Evolutionary conservation across 2,113 vertebrate genomes (phyloP).

Genomic region (Ciconia stormi): DNA sequence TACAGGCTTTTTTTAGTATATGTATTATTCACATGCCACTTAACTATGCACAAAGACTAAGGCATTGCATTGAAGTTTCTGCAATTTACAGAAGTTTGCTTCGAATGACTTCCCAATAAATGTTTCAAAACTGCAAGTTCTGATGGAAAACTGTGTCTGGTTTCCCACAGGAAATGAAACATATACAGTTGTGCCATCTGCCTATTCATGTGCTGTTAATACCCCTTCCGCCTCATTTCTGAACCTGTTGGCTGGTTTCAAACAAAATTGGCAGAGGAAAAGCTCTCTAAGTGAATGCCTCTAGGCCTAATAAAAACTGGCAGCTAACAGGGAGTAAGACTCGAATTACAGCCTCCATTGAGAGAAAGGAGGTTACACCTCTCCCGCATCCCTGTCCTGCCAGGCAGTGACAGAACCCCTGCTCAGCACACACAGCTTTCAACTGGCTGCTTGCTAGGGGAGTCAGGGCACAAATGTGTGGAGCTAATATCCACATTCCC

Average conservation of each 20-base stretch:
- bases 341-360: not conserved
- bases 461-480: not conserved
- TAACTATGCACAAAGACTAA: not conserved
- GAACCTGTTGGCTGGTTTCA: not conserved
- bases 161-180: conserved; percentile 19
- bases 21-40: not conserved
- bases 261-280: not conserved
- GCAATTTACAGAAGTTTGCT: conserved; percentile 1
- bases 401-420: not conserved
- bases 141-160: not conserved
- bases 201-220: conserved; percentile 12
- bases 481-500: not conserved
- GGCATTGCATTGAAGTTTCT: not conserved
- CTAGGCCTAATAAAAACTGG: not conserved
- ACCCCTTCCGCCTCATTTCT: not conserved
- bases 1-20: not conserved
- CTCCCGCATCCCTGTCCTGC: not conserved
- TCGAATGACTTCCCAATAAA: not conserved
- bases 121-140: not conserved
- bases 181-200: conserved; percentile 13
- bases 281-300: not conserved
- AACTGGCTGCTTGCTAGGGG: not conserved
- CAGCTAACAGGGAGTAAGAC: not conserved
- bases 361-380: not conserved
- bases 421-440: not conserved